Conservation (phyloP, 2,113 vertebrate genomes). For the Stegostoma tigrinum region DNA sequence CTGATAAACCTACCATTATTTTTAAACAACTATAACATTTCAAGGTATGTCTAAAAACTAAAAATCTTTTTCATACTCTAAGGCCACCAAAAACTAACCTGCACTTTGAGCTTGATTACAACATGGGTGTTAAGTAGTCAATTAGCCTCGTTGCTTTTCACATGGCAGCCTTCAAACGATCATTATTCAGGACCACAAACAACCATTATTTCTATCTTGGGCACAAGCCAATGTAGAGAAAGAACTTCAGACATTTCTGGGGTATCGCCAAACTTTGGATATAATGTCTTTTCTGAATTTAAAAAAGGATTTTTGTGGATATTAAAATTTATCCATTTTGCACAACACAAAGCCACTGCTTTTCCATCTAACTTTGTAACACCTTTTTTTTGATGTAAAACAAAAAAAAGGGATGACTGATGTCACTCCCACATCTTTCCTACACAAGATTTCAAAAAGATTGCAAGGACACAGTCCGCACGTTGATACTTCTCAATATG, state of each 20-base stretch:
- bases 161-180: neutral
- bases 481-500: neutral
- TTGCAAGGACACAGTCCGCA: neutral
- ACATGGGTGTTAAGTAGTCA: neutral
- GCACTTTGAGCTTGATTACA: neutral
- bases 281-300: neutral
- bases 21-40: neutral
- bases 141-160: neutral
- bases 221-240: neutral
- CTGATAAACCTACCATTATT: no score
- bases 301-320: neutral
- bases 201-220: neutral
- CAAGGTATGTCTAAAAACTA: neutral
- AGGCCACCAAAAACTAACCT: neutral
- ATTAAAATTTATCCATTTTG: neutral
- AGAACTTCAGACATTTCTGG: neutral
- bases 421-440: neutral
- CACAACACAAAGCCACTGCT: neutral
- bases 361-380: neutral
- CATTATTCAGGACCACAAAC: neutral
- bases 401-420: neutral
- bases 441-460: neutral
- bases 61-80: neutral
- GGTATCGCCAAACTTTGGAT: neutral
- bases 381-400: neutral